Percentiles rank a stretch among this genome's conserved stretches.
Conservation (phyloP, 1,140 invertebrate species). For the Euura lappo region DNA sequence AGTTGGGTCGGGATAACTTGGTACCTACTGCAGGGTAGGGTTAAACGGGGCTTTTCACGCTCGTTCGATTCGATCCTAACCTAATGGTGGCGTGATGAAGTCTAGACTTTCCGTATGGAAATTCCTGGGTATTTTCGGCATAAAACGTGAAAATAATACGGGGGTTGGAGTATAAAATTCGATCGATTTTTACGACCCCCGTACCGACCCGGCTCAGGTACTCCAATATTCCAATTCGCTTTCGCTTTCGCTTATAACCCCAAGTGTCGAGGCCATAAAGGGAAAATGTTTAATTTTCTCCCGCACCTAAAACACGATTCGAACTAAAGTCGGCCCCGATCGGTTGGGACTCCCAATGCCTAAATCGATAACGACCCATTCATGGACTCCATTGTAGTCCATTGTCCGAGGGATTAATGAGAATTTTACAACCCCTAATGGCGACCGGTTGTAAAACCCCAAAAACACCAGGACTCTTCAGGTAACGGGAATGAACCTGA, state of each 20-base stretch:
- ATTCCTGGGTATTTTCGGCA: too few species aligned
- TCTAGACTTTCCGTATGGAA: background rate
- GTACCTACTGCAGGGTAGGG: too few species aligned
- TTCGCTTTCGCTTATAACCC: background rate
- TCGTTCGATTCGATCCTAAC: too few species aligned
- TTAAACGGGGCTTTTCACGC: too few species aligned
- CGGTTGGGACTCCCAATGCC: background rate
- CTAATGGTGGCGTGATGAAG: background rate
- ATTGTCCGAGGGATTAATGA: slow-evolving; percentile 22
- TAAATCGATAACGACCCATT: slow-evolving; percentile 27
- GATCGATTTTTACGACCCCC: background rate
- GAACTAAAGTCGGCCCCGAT: background rate
- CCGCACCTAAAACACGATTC: background rate
- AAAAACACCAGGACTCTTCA: background rate
- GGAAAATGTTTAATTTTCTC: too few species aligned
- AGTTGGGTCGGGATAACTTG: too few species aligned
- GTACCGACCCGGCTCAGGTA: background rate
- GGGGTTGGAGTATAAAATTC: background rate
- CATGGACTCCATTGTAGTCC: slow-evolving; percentile 11
- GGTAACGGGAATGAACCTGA: too few species aligned
- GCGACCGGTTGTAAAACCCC: background rate
- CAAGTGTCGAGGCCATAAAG: background rate
- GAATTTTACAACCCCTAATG: slow-evolving; percentile 22
- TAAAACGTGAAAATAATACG: too few species aligned
- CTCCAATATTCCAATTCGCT: background rate